Percentiles rank a stretch among this genome's conserved stretches.
phyloP scores from a whole-genome alignment of 1,140 invertebrate genomes.

The Trissolcus basalis region DNA sequence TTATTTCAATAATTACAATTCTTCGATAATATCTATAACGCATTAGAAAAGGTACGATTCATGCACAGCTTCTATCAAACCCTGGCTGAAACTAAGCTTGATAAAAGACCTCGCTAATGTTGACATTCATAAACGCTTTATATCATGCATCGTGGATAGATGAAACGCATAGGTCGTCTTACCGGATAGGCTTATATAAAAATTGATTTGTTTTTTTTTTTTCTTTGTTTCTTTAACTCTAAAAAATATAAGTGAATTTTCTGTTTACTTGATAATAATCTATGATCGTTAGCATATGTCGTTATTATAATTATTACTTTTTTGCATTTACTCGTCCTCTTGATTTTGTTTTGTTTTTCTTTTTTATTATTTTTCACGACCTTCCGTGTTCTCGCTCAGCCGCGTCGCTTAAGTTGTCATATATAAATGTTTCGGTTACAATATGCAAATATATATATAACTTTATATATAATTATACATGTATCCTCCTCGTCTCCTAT shows the following conservation, averaged over 20 bases:
- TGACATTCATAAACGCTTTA: conserved; percentile 57
- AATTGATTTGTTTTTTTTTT: conserved; percentile 10
- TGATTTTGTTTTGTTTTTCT: conserved; percentile 38
- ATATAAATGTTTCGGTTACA: conserved; percentile 39
- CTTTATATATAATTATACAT: conserved; percentile 52
- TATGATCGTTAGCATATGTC: conserved; percentile 33
- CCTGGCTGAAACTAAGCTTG: conserved; percentile 67
- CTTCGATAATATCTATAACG: conserved; percentile 67
- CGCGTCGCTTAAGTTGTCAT: conserved; percentile 17
- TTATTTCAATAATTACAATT: conserved; percentile 71
- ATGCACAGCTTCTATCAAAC: conserved; percentile 71
- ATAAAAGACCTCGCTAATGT: conserved; percentile 66
- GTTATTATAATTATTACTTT: conserved; percentile 43
- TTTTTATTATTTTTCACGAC: conserved; percentile 1
- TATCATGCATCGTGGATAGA: conserved; percentile 62
- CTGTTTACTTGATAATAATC: conserved; percentile 62
- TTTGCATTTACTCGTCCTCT: conserved; percentile 35
- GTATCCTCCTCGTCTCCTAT: conserved; percentile 27
- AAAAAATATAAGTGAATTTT: conserved; percentile 75
- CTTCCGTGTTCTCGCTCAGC: conserved; percentile 19
- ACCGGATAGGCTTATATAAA: conserved; percentile 74
- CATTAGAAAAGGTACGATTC: conserved; percentile 70
- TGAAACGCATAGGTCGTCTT: conserved; percentile 69
- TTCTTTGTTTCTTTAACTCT: conserved; percentile 68
- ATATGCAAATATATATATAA: conserved; percentile 31